These are phyloP conservation scores for Atrina japonica DNA, from an alignment of 2,888 invertebrate species.

Conservation along the genomic window DNA sequence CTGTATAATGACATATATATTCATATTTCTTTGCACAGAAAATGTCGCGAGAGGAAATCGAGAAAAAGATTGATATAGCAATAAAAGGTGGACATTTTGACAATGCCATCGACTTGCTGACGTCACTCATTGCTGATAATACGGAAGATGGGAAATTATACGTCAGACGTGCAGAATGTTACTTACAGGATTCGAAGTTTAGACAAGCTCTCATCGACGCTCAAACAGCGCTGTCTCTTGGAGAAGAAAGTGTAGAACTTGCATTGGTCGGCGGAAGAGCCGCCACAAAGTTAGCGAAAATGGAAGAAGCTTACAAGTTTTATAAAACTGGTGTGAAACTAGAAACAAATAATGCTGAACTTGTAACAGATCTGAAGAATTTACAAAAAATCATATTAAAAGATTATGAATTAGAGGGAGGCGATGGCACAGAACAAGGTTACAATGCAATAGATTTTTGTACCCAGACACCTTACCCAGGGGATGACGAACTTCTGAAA, in stretches of 20 bases:
- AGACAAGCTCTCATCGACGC: conserved; percentile 56
- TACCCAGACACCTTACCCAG: conserved; percentile 70
- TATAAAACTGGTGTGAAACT: conserved; percentile 64
- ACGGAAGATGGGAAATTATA: conserved; percentile 15
- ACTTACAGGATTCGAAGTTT: conserved; percentile 45
- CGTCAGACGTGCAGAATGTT: conserved; percentile 42
- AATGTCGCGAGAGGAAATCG: too few species aligned
- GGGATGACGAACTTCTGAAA: conserved; percentile 64
- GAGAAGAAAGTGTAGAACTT: conserved; percentile 42
- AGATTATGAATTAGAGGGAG: conserved; percentile 52
- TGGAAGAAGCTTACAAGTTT: conserved; percentile 61
- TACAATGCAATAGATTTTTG: conserved; percentile 68
- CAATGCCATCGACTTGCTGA: too few species aligned
- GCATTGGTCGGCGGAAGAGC: conserved; percentile 59
- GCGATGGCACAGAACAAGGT: conserved; percentile 46
- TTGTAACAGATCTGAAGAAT: conserved; percentile 57
- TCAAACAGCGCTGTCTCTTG: conserved; percentile 47
- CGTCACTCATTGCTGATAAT: conserved; percentile 8
- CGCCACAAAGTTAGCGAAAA: conserved; percentile 50
- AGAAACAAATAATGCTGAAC: conserved; percentile 58
- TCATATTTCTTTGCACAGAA: too few species aligned
- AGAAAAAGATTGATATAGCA: too few species aligned
- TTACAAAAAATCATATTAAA: conserved; percentile 63
- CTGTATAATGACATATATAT: too few species aligned
- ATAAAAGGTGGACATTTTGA: too few species aligned